phyloP scores from a whole-genome alignment of 2,113 vertebrate genomes.

The Garra rufa region DNA sequence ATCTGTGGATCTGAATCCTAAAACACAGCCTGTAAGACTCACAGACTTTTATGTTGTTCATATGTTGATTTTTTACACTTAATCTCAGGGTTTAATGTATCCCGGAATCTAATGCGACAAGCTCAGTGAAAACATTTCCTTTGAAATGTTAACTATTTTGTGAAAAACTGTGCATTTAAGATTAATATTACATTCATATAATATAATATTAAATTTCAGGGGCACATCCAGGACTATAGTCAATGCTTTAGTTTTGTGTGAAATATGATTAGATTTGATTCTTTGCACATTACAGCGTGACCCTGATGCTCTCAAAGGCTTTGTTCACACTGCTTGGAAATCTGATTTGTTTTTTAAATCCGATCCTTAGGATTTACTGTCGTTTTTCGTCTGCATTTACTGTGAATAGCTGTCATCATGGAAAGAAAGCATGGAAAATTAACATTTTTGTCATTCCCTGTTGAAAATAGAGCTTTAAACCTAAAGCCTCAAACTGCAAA shows the following conservation, averaged over 20 bases:
- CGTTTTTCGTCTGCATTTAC: not conserved
- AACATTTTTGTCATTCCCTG: not conserved
- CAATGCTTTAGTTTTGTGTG: not conserved
- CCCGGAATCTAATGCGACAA: not conserved
- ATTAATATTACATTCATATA: not conserved
- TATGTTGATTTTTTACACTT: not conserved
- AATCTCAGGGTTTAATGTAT: not conserved
- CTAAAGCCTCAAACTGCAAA: too few relatives aligned
- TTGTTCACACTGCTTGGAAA: not conserved
- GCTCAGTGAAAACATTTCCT: not conserved
- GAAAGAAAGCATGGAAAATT: not conserved
- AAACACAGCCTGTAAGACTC: not conserved
- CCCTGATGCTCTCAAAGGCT: not conserved
- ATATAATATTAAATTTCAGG: not conserved
- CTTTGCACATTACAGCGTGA: not conserved
- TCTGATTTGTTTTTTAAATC: not conserved
- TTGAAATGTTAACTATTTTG: not conserved
- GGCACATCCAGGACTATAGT: not conserved
- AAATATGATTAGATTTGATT: not conserved
- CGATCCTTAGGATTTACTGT: not conserved
- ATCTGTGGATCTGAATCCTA: not conserved
- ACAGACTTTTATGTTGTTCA: not conserved
- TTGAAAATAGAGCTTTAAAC: not conserved
- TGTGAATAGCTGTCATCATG: not conserved
- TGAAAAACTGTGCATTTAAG: not conserved